Evolutionary conservation across 2,888 invertebrate species (phyloP).

Genomic region (Beris chalybata): DNA sequence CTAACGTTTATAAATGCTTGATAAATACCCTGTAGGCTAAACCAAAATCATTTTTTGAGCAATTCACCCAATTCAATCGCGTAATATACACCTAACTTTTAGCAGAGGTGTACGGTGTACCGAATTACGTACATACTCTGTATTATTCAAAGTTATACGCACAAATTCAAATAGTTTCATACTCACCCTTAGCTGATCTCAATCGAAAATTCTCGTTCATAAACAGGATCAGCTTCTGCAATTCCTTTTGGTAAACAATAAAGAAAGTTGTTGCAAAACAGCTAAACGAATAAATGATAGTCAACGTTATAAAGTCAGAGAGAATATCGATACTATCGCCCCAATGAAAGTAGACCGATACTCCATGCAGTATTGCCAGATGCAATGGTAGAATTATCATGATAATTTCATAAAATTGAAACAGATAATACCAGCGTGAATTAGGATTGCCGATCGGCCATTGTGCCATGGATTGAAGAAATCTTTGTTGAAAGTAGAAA

Average conservation of each 20-base stretch:
- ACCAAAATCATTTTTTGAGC: no score
- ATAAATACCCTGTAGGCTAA: no score
- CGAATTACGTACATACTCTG: no score
- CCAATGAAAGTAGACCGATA: constrained; percentile 22
- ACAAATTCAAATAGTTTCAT: neutral
- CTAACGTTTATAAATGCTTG: no score
- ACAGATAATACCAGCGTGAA: neutral
- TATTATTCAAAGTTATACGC: no score
- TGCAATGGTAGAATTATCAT: constrained; percentile 28
- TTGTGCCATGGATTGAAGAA: neutral
- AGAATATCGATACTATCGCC: constrained; percentile 32
- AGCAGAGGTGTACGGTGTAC: no score
- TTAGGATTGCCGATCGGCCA: neutral
- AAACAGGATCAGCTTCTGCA: constrained; percentile 51
- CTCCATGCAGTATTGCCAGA: constrained; percentile 18
- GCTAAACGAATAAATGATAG: constrained; percentile 33
- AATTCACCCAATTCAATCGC: no score
- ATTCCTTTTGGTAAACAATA: constrained; percentile 49
- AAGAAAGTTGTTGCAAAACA: constrained; percentile 46
- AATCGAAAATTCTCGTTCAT: constrained; percentile 56
- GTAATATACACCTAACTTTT: no score
- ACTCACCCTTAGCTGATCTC: constrained; percentile 54
- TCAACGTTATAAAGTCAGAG: constrained; percentile 28
- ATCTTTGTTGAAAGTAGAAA: constrained; percentile 1
- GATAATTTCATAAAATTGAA: constrained; percentile 5